Base-by-base conservation (phyloP, 2,113 vertebrate species). In the Macroglossus sobrinus region DNA sequence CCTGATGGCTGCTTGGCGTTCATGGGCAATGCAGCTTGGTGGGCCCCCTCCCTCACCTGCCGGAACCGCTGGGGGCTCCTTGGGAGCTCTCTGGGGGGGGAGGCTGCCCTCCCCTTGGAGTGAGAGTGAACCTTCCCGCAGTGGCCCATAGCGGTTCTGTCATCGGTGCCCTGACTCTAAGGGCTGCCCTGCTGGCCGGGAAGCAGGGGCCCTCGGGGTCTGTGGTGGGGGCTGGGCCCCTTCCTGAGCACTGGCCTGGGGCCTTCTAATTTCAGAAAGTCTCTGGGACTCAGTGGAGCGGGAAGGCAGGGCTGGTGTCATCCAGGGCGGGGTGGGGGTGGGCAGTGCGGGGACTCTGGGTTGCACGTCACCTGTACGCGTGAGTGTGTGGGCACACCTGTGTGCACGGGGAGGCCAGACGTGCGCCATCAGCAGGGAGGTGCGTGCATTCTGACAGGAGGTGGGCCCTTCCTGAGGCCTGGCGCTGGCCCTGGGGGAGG, bases 251-350 rank as follows among this genome's bases (percentile, higher is more conserved):
- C 11, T 4, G 28, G 97, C 96, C 93, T 55, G 84, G 96, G 97
- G n/a, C 40, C 96, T 97, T 40, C 97, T 98, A 96, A 94, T 98
- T 98, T 98, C 98, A 98, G 98, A 96, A 98, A 98, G 98, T 98
- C 98, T 97, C 98, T 97, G 98, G 98, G 98, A 97, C 92, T 98
- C 21, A 5, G 45, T 21, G 74, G n/a, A 22, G 43, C 5, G 8
- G 61, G 53, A 33, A 45, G 30, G 22, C 50, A 19, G 47, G 47
- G 47, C 30, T 30, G 24, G 10, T 55, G 47, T 45, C 64, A 55
- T 10, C 47, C 2, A 2, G 50, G 89, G 89, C 5, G 8, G 33
- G 64, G 75, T 74, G n/a, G 50, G 43, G 26, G 72, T 1, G 0
- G 22, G 59, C 14, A 12, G 43, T 35, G 61, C 61, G 18, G 72